Conservation (phyloP, 2,888 invertebrate genomes). For the Acleris sparsana region DNA sequence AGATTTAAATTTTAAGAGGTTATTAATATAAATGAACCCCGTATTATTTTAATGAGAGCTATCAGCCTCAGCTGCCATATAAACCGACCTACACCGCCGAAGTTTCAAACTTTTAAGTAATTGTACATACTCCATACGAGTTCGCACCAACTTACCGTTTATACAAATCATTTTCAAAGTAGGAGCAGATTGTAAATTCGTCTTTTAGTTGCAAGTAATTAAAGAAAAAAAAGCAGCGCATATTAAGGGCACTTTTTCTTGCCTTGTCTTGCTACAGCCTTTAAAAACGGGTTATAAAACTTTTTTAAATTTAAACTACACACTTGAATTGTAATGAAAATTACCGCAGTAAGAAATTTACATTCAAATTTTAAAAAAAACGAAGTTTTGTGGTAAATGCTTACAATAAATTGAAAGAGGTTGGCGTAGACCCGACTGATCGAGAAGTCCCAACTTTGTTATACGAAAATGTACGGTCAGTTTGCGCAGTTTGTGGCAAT, state of each 20-base stretch:
- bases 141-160: slow-evolving; percentile 1
- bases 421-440: slow-evolving; percentile 5
- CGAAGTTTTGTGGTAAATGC: neutral
- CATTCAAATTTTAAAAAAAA: neutral
- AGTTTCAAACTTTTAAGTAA: slow-evolving; percentile 27
- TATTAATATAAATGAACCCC: neutral
- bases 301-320: too few species aligned
- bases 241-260: too few species aligned
- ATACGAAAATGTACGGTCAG: slow-evolving; percentile 20
- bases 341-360: too few species aligned
- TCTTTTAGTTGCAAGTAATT: too few species aligned
- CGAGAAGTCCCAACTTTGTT: slow-evolving; percentile 18
- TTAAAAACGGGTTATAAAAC: too few species aligned
- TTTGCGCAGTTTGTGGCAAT: slow-evolving; percentile 22
- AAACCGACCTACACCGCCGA: neutral
- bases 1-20: too few species aligned
- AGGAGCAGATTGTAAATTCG: too few species aligned
- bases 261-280: too few species aligned
- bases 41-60: slow-evolving; percentile 7
- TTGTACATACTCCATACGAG: slow-evolving; percentile 12
- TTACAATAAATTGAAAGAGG: neutral
- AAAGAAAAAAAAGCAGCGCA: too few species aligned
- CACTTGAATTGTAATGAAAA: too few species aligned
- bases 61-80: neutral
- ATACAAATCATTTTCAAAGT: too few species aligned